phyloP scores from a whole-genome alignment of 2,888 invertebrate genomes.

The Anagyrus pseudococci region DNA sequence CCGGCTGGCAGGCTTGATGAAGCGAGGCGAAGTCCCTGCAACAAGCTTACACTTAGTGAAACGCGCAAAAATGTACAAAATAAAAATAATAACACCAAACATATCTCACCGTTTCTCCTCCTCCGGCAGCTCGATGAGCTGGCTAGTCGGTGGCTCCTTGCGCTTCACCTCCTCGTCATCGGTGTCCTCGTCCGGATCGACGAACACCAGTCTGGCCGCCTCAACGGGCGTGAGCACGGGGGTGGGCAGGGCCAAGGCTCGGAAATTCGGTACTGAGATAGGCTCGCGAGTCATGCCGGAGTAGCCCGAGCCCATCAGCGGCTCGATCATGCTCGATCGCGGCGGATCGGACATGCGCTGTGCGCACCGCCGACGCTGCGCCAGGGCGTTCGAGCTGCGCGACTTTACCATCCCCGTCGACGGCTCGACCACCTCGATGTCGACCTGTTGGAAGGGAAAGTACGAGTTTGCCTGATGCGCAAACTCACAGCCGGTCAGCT shows the following conservation, averaged over 20 bases:
- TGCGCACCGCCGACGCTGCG: slow-evolving; percentile 52
- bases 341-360: slow-evolving; percentile 42
- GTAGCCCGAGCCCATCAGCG: slow-evolving; percentile 47
- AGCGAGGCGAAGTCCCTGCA: slow-evolving; percentile 61
- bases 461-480: slow-evolving; percentile 57
- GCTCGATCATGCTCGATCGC: slow-evolving; percentile 56
- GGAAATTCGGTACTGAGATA: slow-evolving; percentile 78
- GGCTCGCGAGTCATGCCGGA: slow-evolving; percentile 69
- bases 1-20: slow-evolving; percentile 66
- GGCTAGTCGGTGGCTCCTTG: slow-evolving; percentile 54
- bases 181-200: slow-evolving; percentile 73
- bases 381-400: slow-evolving; percentile 61
- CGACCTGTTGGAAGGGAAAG: slow-evolving; percentile 61
- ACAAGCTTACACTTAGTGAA: no score
- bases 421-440: slow-evolving; percentile 56
- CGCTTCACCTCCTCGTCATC: slow-evolving; percentile 57
- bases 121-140: slow-evolving; percentile 58
- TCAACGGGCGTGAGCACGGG: slow-evolving; percentile 73
- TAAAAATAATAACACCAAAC: neutral
- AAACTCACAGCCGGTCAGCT: slow-evolving; percentile 25
- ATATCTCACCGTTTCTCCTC: slow-evolving; percentile 49
- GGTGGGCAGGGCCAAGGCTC: slow-evolving; percentile 69
- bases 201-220: slow-evolving; percentile 72
- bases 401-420: slow-evolving; percentile 63
- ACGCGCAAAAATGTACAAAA: neutral